Conservation (phyloP, 2,113 vertebrate species). For the Siniperca knerii region DNA sequence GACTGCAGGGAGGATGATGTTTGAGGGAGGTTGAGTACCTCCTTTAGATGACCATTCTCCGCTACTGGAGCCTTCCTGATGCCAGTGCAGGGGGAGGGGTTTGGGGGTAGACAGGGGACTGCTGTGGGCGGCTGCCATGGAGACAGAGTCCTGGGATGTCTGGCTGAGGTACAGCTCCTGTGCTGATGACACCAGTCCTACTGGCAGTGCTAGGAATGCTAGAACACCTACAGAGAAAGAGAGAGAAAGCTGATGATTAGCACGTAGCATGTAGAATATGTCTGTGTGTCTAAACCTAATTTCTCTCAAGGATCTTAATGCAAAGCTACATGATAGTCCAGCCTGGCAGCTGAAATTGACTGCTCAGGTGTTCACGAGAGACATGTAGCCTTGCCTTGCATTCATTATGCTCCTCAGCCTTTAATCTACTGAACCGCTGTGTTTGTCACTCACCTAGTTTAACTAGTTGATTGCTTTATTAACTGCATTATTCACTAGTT, state of each 20-base stretch:
- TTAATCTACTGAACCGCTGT: slow-evolving; percentile 63
- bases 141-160: slow-evolving; percentile 84
- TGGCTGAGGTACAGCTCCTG: slow-evolving; percentile 86
- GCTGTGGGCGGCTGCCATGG: slow-evolving; percentile 83
- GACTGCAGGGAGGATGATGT: slow-evolving; percentile 42
- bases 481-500: slow-evolving; percentile 59
- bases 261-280: neutral
- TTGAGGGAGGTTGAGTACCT: slow-evolving; percentile 26
- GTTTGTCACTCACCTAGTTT: slow-evolving; percentile 55
- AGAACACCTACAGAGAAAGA: slow-evolving; percentile 88
- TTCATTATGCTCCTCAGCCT: slow-evolving; percentile 64
- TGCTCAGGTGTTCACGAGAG: slow-evolving; percentile 41
- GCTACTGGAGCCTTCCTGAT: slow-evolving; percentile 76
- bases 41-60: slow-evolving; percentile 64
- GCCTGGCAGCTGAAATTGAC: slow-evolving; percentile 11
- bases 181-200: slow-evolving; percentile 89
- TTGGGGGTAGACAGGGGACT: slow-evolving; percentile 46
- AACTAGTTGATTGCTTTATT: slow-evolving; percentile 63
- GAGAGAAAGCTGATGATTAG: slow-evolving; percentile 1
- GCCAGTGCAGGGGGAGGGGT: slow-evolving; percentile 49
- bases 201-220: slow-evolving; percentile 91
- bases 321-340: neutral
- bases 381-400: slow-evolving; percentile 40
- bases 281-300: neutral
- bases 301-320: neutral